Base-by-base conservation (phyloP, 2,113 vertebrate genomes). In the Otocyon megalotis region DNA sequence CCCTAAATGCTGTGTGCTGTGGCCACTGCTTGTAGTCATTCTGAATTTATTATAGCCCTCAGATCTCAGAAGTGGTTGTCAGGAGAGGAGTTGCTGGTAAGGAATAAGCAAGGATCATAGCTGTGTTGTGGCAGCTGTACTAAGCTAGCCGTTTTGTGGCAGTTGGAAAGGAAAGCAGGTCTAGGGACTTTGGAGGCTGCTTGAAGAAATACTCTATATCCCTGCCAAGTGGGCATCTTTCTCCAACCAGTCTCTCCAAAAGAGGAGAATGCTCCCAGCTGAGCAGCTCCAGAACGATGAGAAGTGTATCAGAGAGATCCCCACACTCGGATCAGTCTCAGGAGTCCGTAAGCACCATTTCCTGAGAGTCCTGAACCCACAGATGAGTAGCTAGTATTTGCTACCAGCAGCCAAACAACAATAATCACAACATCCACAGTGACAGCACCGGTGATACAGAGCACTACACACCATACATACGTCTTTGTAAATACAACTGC, bases 151-250 rank as follows among this genome's bases (percentile, higher is more conserved):
- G 9, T 81, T 54, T 62, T 4, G 6, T 60, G 54, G 60, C 17
- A 19, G 32, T 48, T 3, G 2, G 26, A 48, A 37, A 86, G 20
- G 26, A 14, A 60, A 0, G 50, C 24, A 43, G 11, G 9, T 19
- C 65, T 72, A 20, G 32, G 16, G 16, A 11, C 48, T 69, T 19
- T 54, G 6, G 35, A 16, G 8, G 28, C 50, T 79, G 32, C 58
- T 94, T 86, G 48, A 87, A 96, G 69, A 86, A 85, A 96, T 24
- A 89, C 30, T 56, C 58, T 43, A 20, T 16, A 62, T 30, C 71
- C 32, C 60, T 69, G 12, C 20, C 14, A n/a, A 80, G 48, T 67
- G 17, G 32, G 28, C 72, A 56, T 84, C 81, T 77, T 93, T 95
- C 88, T 93, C 65, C 56, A 85, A 3, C 22, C 56, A 93, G 67